These are phyloP conservation scores for Athene cunicularia DNA, from an alignment of 2,113 vertebrate species.

Conservation along the genomic window DNA sequence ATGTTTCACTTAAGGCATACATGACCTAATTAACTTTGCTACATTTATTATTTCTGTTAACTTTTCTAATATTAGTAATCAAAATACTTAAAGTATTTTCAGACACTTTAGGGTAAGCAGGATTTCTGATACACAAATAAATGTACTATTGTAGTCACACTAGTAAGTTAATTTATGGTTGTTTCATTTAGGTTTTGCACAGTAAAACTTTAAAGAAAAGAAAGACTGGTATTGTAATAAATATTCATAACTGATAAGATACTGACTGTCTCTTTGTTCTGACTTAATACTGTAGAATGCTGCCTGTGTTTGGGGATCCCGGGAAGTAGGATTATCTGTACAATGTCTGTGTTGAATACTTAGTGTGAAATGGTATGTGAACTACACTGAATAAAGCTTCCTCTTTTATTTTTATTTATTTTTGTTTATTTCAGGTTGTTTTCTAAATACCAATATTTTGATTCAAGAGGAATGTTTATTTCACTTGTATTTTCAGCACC, in stretches of 20 bases:
- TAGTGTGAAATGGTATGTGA: not conserved
- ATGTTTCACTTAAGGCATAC: not conserved
- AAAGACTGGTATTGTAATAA: not conserved
- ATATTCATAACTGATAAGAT: not conserved
- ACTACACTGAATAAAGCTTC: not conserved
- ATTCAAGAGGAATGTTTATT: conserved; percentile 97
- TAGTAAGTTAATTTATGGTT: not conserved
- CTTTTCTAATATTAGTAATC: not conserved
- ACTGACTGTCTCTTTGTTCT: not conserved
- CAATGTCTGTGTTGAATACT: not conserved
- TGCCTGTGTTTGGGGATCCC: not conserved
- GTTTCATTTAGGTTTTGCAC: not conserved
- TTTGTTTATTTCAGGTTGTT: conserved; percentile 79
- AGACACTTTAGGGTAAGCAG: not conserved
- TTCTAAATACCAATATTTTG: conserved; percentile 94
- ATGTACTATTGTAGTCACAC: not conserved
- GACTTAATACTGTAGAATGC: not conserved
- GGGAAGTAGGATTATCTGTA: not conserved
- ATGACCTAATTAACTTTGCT: not conserved
- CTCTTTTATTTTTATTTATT: not conserved
- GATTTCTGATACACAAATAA: not conserved
- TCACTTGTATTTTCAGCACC: conserved; percentile 91
- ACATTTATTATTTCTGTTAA: not conserved
- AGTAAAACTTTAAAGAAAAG: not conserved
- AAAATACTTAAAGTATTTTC: not conserved